Evolutionary conservation across 1,140 invertebrate genomes (phyloP).

Genomic region (Bombus sibiricus): DNA sequence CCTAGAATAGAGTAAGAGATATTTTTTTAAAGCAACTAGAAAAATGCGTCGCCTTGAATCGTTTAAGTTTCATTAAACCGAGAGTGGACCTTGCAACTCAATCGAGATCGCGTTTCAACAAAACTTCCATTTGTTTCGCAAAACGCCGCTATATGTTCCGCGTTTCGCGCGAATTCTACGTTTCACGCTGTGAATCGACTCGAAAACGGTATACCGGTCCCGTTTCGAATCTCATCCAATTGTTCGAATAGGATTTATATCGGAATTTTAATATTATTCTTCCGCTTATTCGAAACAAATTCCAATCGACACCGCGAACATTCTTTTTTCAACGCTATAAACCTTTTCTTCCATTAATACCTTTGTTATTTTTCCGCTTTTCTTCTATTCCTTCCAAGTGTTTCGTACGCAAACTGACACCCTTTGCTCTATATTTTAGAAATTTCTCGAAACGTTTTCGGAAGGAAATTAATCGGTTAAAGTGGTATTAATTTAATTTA

Average conservation of each 20-base stretch:
- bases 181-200: neutral
- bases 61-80: constrained; percentile 70
- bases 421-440: too few relatives aligned
- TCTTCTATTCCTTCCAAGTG: too few relatives aligned
- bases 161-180: neutral
- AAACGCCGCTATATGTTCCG: neutral
- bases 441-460: too few relatives aligned
- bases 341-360: too few relatives aligned
- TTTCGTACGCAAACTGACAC: accelerated
- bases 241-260: neutral
- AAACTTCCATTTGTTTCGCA: neutral
- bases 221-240: neutral
- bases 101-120: constrained; percentile 62
- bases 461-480: too few relatives aligned
- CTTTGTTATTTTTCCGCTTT: too few relatives aligned
- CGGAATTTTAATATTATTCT: too few relatives aligned
- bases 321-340: too few relatives aligned
- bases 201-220: neutral
- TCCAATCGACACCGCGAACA: too few relatives aligned
- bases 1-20: neutral
- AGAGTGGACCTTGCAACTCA: constrained; percentile 59
- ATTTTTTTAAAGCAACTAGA: neutral
- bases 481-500: too few relatives aligned
- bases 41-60: constrained; percentile 43
- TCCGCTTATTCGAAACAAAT: too few relatives aligned